Conservation (phyloP, 2,113 vertebrate genomes). For the Heptranchias perlo region DNA sequence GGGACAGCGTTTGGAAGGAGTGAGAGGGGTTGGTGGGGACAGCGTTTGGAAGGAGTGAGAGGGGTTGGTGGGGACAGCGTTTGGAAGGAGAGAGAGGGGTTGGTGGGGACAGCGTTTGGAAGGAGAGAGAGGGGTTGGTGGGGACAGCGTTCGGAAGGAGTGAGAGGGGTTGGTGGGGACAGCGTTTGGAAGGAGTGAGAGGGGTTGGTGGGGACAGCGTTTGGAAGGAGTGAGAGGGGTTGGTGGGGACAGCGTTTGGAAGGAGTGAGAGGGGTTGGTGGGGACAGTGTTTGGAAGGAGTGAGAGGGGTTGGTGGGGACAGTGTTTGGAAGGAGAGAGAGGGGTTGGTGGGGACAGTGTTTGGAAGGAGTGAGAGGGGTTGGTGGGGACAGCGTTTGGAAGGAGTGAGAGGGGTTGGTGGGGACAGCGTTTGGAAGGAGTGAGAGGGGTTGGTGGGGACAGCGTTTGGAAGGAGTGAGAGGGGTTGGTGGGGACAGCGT, state of each 20-base stretch:
- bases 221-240: too few relatives aligned
- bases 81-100: too few relatives aligned
- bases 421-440: neutral
- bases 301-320: too few relatives aligned
- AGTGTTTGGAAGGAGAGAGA: neutral
- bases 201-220: neutral
- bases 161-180: too few relatives aligned
- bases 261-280: too few relatives aligned
- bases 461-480: neutral
- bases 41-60: neutral
- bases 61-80: neutral
- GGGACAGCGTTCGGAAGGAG: neutral
- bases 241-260: neutral
- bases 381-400: neutral
- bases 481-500: neutral
- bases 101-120: neutral
- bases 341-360: neutral
- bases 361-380: too few relatives aligned
- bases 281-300: neutral
- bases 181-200: neutral
- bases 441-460: too few relatives aligned
- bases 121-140: too few relatives aligned
- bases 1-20: neutral
- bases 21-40: too few relatives aligned
- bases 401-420: too few relatives aligned